Evolutionary conservation across 1,140 invertebrate species (phyloP).

Genomic region (Hycleus cichorii): DNA sequence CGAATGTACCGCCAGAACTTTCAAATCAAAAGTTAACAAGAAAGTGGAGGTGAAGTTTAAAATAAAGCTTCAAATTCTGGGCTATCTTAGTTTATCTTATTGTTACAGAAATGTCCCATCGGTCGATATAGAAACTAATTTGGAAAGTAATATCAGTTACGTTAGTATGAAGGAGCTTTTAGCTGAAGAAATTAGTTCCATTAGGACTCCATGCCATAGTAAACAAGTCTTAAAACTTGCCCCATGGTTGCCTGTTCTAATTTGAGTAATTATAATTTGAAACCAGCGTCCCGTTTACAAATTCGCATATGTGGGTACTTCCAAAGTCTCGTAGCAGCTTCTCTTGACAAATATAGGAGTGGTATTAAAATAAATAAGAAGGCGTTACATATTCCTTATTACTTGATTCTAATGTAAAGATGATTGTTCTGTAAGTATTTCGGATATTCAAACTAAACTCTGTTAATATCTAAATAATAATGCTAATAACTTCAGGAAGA

Average conservation of each 20-base stretch:
- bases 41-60: too few relatives aligned
- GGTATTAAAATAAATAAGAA: too few relatives aligned
- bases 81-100: background rate
- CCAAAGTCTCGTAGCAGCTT: too few relatives aligned
- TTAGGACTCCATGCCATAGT: conserved; percentile 64
- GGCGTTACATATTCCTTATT: too few relatives aligned
- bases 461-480: too few relatives aligned
- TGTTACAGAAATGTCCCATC: conserved; percentile 33
- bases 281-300: background rate
- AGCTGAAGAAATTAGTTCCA: conserved; percentile 71
- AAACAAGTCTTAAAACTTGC: conserved; percentile 62
- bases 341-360: too few relatives aligned
- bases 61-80: too few relatives aligned
- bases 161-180: conserved; percentile 72
- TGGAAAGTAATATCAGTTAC: conserved; percentile 45
- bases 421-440: conserved; percentile 66
- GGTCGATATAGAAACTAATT: conserved; percentile 35
- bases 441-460: background rate
- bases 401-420: conserved; percentile 45
- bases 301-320: too few relatives aligned
- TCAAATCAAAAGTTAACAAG: too few relatives aligned
- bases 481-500: conserved; percentile 55
- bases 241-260: conserved; percentile 58
- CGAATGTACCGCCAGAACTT: too few relatives aligned
- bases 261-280: conserved; percentile 48